Conservation (phyloP, 2,113 vertebrate species). For the Brienomyrus brachyistius region DNA sequence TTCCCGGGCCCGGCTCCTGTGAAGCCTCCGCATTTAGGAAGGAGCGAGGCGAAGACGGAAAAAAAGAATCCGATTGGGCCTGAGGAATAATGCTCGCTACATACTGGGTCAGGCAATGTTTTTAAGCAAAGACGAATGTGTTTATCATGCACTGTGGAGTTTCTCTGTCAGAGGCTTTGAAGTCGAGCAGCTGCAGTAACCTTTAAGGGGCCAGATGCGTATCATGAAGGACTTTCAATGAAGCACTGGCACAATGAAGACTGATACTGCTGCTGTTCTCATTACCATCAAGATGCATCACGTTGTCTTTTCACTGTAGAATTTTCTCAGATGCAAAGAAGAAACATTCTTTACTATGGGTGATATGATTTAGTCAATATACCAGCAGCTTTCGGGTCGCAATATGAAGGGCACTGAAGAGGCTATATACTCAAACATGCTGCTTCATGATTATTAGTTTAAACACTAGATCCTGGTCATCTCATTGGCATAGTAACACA, state of each 20-base stretch:
- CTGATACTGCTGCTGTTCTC: constrained; percentile 34
- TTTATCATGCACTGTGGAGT: constrained; percentile 51
- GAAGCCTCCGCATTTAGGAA: constrained; percentile 19
- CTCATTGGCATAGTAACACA: constrained; percentile 8
- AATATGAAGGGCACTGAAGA: neutral
- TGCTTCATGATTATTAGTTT: constrained; percentile 1
- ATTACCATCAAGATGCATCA: constrained; percentile 43
- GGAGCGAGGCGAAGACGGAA: constrained; percentile 19
- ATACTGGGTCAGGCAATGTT: constrained; percentile 10
- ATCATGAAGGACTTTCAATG: constrained; percentile 51
- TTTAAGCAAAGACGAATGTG: constrained; percentile 39
- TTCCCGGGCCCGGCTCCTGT: neutral
- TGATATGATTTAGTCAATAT: constrained; percentile 30
- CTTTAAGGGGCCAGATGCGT: constrained; percentile 43
- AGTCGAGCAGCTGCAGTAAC: constrained; percentile 46
- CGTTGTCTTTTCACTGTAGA: constrained; percentile 26
- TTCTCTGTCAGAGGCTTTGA: constrained; percentile 53
- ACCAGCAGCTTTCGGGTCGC: neutral
- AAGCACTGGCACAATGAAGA: constrained; percentile 45
- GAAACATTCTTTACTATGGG: constrained; percentile 27
- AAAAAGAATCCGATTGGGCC: neutral
- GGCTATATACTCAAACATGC: neutral
- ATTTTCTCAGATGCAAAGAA: constrained; percentile 30
- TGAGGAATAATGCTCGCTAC: neutral
- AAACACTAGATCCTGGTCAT: neutral